Conservation (phyloP, 2,888 invertebrate species). For the Synanthedon myopaeformis region DNA sequence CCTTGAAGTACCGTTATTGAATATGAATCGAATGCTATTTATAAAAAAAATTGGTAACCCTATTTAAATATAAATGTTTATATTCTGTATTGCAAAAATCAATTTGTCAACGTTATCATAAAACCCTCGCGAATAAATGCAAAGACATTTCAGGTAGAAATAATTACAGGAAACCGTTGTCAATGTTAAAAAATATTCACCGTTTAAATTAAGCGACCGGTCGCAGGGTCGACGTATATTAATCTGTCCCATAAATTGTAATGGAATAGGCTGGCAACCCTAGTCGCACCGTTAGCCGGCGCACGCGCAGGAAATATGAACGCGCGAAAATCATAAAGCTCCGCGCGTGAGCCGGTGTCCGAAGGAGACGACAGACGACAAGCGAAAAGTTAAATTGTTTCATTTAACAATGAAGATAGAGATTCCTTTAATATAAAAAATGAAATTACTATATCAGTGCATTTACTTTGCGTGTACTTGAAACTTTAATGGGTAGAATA, state of each 20-base stretch:
- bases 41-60: too few relatives aligned
- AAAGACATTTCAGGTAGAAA: not conserved
- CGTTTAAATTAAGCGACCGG: conserved; percentile 5
- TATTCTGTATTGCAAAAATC: too few relatives aligned
- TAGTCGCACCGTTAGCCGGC: conserved; percentile 29
- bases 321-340: conserved; percentile 52
- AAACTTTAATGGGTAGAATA: too few relatives aligned
- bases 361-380: conserved; percentile 1
- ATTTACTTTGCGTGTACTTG: too few relatives aligned
- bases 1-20: too few relatives aligned
- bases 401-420: too few relatives aligned
- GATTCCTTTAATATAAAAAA: too few relatives aligned
- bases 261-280: conserved; percentile 23
- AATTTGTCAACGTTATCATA: not conserved
- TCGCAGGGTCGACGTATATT: conserved; percentile 18
- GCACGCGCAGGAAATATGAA: conserved; percentile 17
- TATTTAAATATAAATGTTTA: too few relatives aligned
- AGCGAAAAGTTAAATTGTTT: too few relatives aligned
- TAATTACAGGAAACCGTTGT: not conserved
- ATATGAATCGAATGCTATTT: too few relatives aligned
- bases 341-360: not conserved
- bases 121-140: not conserved
- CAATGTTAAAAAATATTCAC: conserved; percentile 9
- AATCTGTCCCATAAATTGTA: conserved; percentile 31
- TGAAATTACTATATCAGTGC: too few relatives aligned